Conservation (phyloP, 2,797 vertebrate species). For the Vespertilio murinus region DNA sequence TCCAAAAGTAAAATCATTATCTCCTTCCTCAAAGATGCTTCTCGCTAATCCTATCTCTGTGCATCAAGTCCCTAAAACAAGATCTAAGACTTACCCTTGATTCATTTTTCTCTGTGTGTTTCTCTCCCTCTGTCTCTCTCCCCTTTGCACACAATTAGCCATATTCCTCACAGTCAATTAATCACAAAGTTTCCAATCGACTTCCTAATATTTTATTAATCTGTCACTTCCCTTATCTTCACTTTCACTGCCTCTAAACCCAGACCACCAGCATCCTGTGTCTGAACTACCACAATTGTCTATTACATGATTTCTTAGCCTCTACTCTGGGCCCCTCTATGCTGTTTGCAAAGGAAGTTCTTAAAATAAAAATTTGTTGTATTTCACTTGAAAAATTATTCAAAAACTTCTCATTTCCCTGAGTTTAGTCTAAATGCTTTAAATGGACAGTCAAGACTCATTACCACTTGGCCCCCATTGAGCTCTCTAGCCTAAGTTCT, state of each 20-base stretch:
- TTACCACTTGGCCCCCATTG: neutral
- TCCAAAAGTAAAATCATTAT: neutral
- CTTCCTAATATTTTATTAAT: neutral
- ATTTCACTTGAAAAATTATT: neutral
- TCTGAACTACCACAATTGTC: neutral
- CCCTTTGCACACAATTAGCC: neutral
- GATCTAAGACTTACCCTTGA: neutral
- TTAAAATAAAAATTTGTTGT: neutral
- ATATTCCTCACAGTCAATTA: neutral
- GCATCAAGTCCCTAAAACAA: neutral
- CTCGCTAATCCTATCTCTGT: neutral
- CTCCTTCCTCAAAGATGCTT: neutral
- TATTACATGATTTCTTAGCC: neutral
- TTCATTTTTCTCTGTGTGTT: neutral
- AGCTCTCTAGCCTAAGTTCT: neutral
- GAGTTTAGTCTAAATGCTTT: neutral
- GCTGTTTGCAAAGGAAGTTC: neutral
- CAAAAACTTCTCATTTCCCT: neutral
- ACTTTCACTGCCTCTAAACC: neutral
- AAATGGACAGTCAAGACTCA: neutral
- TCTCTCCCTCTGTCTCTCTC: neutral
- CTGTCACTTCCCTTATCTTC: neutral
- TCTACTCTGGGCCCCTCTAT: neutral
- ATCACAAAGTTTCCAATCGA: neutral
- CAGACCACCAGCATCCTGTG: neutral